Evolutionary conservation across 2,888 invertebrate genomes (phyloP).

Genomic region (Lepidocyrtinus sp.): DNA sequence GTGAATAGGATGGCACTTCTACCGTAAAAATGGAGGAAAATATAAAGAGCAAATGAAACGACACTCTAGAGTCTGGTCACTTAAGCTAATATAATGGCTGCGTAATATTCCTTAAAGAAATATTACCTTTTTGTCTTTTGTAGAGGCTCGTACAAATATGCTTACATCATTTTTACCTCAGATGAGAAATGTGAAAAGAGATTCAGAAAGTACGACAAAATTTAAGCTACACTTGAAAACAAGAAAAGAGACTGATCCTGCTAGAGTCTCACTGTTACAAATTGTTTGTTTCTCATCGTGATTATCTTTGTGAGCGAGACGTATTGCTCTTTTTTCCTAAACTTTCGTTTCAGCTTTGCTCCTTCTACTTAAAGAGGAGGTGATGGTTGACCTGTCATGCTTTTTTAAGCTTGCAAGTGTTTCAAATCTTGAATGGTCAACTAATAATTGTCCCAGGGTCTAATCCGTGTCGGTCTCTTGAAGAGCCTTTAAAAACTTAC

Average conservation of each 20-base stretch:
- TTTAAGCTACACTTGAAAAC: too few relatives aligned
- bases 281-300: background rate
- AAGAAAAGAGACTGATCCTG: conserved; percentile 20
- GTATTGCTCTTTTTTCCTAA: conserved; percentile 21
- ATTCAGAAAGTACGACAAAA: too few relatives aligned
- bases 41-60: conserved; percentile 43
- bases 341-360: conserved; percentile 1
- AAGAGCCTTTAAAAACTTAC: too few relatives aligned
- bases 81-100: conserved; percentile 17
- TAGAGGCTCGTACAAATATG: background rate
- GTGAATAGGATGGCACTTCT: conserved; percentile 46
- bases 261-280: conserved; percentile 13
- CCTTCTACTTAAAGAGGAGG: conserved; percentile 14
- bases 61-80: too few relatives aligned
- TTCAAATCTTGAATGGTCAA: conserved; percentile 54
- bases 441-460: background rate
- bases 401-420: conserved; percentile 43
- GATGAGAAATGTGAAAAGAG: too few relatives aligned
- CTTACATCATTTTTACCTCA: background rate
- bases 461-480: conserved; percentile 53
- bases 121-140: conserved; percentile 44
- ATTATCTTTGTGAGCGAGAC: conserved; percentile 21
- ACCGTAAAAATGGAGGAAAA: conserved; percentile 40
- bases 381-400: conserved; percentile 48
- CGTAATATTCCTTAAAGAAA: conserved; percentile 26